Conservation (phyloP, 2,113 vertebrate species). For the western clawed frog (Xenopus tropicalis) region UCB_Xtro_10.0 CM004449.2:45345001-45345500, state of each 20-base stretch:
- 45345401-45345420: constrained; percentile 26
- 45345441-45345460: constrained; percentile 33
- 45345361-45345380: constrained; percentile 16
- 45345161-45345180: too few relatives aligned
- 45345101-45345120: too few relatives aligned
- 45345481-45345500: constrained; percentile 34
- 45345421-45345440: constrained; percentile 32
- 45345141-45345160: too few relatives aligned
- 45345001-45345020: too few relatives aligned
- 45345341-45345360: constrained; percentile 19
- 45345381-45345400: constrained; percentile 21
- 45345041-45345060: too few relatives aligned
- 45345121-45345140: too few relatives aligned
- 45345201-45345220: too few relatives aligned
- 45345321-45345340: constrained; percentile 30
- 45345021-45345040: too few relatives aligned
- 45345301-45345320: constrained; percentile 24
- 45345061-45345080: too few relatives aligned
- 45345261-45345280: constrained; percentile 28
- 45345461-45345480: constrained; percentile 7
- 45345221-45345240: not conserved
- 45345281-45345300: constrained; percentile 10
- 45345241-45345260: constrained; percentile 24
- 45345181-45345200: too few relatives aligned
- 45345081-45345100: too few relatives aligned